Conservation (phyloP, 1,140 invertebrate species). For the Thaumetopoea pityocampa region DNA sequence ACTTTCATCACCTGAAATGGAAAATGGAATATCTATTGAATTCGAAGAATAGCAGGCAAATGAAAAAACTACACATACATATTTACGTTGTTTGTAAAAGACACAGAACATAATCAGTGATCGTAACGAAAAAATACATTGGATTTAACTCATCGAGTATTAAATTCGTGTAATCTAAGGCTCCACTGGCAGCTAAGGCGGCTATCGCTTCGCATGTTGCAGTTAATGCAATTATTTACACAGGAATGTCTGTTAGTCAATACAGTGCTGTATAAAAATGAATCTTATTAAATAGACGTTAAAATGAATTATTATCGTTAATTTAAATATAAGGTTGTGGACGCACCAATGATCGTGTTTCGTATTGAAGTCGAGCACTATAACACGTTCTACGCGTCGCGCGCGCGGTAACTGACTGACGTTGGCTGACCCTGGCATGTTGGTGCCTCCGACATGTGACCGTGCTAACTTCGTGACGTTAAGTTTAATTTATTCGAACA, state of each 20-base stretch:
- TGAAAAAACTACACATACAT: too few relatives aligned
- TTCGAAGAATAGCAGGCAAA: too few relatives aligned
- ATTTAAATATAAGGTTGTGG: constrained; percentile 16
- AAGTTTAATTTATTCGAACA: constrained; percentile 31
- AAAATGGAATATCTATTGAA: too few relatives aligned
- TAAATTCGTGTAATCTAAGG: constrained; percentile 22
- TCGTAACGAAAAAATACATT: constrained; percentile 9
- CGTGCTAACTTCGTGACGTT: constrained; percentile 51
- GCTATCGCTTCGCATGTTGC: constrained; percentile 12
- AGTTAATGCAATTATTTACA: constrained; percentile 13
- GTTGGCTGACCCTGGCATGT: constrained; percentile 36
- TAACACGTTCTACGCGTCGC: constrained; percentile 49
- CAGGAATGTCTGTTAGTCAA: constrained; percentile 15
- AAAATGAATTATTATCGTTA: constrained; percentile 22
- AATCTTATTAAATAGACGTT: constrained; percentile 16
- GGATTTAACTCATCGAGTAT: constrained; percentile 18
- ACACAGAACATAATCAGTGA: constrained; percentile 11
- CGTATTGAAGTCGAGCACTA: constrained; percentile 22
- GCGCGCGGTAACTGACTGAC: constrained; percentile 55
- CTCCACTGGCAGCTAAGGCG: constrained; percentile 11
- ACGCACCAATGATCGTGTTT: constrained; percentile 52
- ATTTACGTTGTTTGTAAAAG: too few relatives aligned
- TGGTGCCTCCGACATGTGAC: constrained; percentile 67
- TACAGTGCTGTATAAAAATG: constrained; percentile 7
- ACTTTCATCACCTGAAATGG: too few relatives aligned